Evolutionary conservation across 92 coral and sea anemone species (phyloP).

Genomic region (Parazoanthus atlanticus): DNA sequence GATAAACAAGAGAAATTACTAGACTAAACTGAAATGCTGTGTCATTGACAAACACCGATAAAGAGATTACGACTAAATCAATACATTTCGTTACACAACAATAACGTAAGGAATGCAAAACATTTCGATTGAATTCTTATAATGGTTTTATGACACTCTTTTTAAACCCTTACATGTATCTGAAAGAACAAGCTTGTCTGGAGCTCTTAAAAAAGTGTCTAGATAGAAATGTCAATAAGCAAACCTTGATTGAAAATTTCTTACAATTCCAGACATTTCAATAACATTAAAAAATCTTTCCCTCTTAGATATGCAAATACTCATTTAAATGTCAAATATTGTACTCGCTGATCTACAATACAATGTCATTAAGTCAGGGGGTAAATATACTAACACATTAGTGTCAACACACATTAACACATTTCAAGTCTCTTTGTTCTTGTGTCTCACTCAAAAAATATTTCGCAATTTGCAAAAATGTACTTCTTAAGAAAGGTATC

Average conservation of each 20-base stretch:
- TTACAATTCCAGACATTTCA: neutral
- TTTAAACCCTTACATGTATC: neutral
- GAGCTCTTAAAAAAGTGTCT: neutral
- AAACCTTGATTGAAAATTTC: neutral
- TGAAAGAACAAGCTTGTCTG: neutral
- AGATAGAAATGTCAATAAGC: neutral
- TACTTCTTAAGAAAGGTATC: neutral
- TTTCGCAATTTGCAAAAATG: neutral
- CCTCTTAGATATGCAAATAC: neutral
- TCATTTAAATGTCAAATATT: conserved; percentile 5
- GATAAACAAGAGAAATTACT: neutral
- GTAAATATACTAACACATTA: neutral
- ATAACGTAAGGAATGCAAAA: neutral
- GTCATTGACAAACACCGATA: neutral
- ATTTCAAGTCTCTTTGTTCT: neutral
- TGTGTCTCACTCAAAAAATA: neutral
- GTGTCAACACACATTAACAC: neutral
- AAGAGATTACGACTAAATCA: conserved; percentile 2
- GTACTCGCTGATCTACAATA: neutral
- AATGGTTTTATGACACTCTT: neutral
- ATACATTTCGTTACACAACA: neutral
- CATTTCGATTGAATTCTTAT: conserved; percentile 8
- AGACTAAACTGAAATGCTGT: neutral
- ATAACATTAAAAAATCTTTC: neutral
- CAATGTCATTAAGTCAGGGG: neutral